Evolutionary conservation across 2,113 vertebrate genomes (phyloP).

Genomic region (Festucalex cinctus): DNA sequence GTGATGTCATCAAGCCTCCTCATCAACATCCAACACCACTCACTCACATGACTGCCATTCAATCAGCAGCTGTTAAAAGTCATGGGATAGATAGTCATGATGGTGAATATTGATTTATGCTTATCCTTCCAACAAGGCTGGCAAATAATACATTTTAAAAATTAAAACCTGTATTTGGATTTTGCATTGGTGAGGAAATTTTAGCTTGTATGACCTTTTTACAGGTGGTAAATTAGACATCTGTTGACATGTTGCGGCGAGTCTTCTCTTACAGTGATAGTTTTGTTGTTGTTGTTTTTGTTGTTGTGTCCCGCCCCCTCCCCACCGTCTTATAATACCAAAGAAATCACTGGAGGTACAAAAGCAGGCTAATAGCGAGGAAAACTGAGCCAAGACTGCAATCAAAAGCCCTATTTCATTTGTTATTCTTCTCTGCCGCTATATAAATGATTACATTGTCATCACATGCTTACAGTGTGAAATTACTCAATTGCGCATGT

Average conservation of each 20-base stretch:
- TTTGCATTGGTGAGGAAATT: neutral
- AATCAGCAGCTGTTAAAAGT: conserved; percentile 13
- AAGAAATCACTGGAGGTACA: conserved; percentile 31
- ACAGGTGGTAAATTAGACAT: neutral
- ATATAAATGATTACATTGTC: neutral
- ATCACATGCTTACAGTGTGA: neutral
- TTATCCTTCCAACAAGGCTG: neutral
- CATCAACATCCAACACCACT: conserved; percentile 2
- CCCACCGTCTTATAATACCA: neutral
- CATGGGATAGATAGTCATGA: conserved; percentile 18
- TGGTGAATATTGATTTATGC: conserved; percentile 26
- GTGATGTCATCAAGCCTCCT: conserved; percentile 39
- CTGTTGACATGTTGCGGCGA: neutral
- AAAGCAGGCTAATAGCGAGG: neutral
- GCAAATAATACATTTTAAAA: neutral
- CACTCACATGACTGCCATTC: neutral
- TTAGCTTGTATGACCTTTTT: neutral
- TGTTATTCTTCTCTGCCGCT: conserved; percentile 12
- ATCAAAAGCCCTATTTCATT: conserved; percentile 43
- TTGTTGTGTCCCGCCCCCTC: no score
- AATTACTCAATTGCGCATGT: neutral
- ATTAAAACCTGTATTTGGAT: neutral
- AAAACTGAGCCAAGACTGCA: conserved; percentile 29
- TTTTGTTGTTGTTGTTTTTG: conserved; percentile 11
- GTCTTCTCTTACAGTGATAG: conserved; percentile 14